Evolutionary conservation across 2,113 vertebrate species (phyloP), one percentile per base, ranked within the genome.

Genomic region (Plecotus auritus): DNA sequence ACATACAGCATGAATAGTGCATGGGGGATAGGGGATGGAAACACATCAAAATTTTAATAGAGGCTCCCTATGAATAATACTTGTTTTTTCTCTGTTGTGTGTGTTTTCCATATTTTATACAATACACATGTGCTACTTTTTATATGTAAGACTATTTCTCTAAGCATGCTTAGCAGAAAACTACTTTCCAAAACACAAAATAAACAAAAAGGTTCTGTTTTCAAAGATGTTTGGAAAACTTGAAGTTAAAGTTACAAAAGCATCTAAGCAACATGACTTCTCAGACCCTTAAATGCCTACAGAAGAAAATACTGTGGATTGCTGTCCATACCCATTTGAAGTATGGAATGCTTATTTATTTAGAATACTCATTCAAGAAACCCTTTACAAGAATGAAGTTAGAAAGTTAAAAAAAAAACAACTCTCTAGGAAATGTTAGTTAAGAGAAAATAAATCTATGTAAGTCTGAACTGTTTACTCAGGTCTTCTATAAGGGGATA

Each of bases 381-480:
- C 9, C 51, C 49, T 96, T 92, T 73, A 92, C 26, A 84, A 90
- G 56, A 78, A 37, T 74, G 26, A 26, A 69, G 12, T 85, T 77
- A 69, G n/a, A 20, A 76, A 51, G 54, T 20, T 56, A 56, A 56
- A 56, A 56, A 56, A 54, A 51, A 35, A 17, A 92, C 82, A 92
- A 6, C 8, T 30, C 28, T 42, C 30, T 72, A 28, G 10, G 73
- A 94, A 94, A 85, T n/a, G 30, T 18, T 69, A 69, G 45, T 97
- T 74, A 74, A 92, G 92, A 93, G 51, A 82, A 93, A 90, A 7
- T 32, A 67, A 92, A 91, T 49, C 56, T 95, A 30, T 89, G 4
- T 59, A 83, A 93, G 32, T 86, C 76, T 89, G 70, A 94, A 93
- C 84, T 86, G 64, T 51, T 88, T 96, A 88, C 40, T 82, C 74